Evolutionary conservation across 1,140 invertebrate genomes (phyloP), one percentile per base, ranked within the genome.

Genomic region (Lepidostoma basale): DNA sequence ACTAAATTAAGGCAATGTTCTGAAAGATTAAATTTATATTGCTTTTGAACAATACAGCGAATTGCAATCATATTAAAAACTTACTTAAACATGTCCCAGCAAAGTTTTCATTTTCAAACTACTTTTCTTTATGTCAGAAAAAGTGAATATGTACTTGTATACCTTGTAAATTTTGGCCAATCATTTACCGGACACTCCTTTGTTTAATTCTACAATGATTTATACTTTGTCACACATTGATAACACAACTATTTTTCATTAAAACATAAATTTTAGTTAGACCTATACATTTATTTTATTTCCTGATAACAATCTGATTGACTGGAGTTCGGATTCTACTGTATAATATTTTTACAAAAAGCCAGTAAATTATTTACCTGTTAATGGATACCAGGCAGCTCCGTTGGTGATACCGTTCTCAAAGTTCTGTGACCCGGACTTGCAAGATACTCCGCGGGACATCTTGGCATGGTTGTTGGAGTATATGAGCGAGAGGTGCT

Each of bases 351-450:
- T 33, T 6, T 33, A 6, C 12, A 6, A 12, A 33, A 33, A 33
- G 12, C 30, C 30, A 6, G 12, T 33, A 33, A 33, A 33, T 3
- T 10, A 14, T 5, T 84, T 86, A 80, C 94, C 95, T 64, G 92
- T 93, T 0, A 97, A 80, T 0, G 93, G 92, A 79, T 96, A 96
- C 94, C 94, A 96, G 45, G 92, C 91, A 1, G 95, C 95, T 3
- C 95, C 95, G 75, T 97, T 97, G 10, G 93, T 96, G 68, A 96
- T 96, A 8, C 95, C 95, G 74, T 94, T 83, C 67, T 89, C 86
- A 78, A 97, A 97, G 49, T 86, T 84, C 3, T 88, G 85, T 68
- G 89, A 86, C 42, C 88, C 85, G 60, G 88, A 84, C 73, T 91
- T 90, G 81, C 94, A 97, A 1, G 92, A 89, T 20, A 90, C 87